phyloP scores from a whole-genome alignment of 2,797 vertebrate genomes.

The Halcyon badia region DNA sequence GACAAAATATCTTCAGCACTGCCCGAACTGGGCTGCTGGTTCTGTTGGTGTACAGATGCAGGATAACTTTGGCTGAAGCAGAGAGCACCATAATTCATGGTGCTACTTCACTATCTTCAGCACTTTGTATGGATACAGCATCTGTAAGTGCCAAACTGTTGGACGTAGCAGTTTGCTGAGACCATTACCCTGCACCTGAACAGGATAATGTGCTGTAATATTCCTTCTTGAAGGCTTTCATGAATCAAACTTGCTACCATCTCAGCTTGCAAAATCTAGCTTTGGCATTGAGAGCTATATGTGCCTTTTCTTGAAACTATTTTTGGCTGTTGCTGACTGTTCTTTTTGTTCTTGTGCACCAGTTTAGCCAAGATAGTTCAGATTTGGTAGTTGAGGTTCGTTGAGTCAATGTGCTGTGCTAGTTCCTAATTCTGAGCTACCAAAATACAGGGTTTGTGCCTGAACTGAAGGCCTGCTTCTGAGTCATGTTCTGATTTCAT shows the following conservation, averaged over 20 bases:
- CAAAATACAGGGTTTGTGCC: conserved; percentile 12
- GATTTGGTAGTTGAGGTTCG: conserved; percentile 26
- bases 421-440: conserved; percentile 12
- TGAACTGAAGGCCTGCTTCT: conserved; percentile 32
- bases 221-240: not conserved
- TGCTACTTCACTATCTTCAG: not conserved
- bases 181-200: not conserved
- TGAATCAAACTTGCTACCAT: not conserved
- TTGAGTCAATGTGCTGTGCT: conserved; percentile 28
- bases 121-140: not conserved
- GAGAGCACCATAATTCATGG: not conserved
- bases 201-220: not conserved
- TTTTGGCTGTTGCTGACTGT: conserved; percentile 7
- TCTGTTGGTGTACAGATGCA: not conserved
- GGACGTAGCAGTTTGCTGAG: not conserved
- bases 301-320: not conserved
- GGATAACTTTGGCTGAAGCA: not conserved
- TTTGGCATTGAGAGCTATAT: not conserved
- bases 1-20: not conserved
- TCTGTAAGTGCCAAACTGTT: not conserved
- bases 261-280: not conserved
- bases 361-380: conserved; percentile 41
- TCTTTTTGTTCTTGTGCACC: conserved; percentile 33
- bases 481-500: conserved; percentile 48
- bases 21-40: not conserved